Percentiles rank a stretch among this genome's conserved stretches.
Conservation (phyloP, 2,797 vertebrate genomes). For the Acipenser transmontanus region DNA sequence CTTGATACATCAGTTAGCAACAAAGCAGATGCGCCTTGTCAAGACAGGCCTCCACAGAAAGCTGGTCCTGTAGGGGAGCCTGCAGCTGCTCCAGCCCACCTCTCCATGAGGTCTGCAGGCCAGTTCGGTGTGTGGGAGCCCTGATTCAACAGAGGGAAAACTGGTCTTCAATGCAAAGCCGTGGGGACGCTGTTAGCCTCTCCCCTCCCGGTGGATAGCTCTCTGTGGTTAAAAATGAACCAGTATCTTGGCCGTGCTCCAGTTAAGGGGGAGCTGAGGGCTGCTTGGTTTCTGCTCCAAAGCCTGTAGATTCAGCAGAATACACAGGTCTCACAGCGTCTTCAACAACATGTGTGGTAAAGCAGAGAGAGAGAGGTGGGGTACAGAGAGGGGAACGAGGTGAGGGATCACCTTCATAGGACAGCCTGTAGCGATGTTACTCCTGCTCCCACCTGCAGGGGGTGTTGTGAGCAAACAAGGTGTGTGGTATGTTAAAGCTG, state of each 20-base stretch:
- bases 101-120: too few relatives aligned
- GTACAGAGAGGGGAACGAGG: not conserved
- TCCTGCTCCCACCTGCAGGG: not conserved
- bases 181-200: not conserved
- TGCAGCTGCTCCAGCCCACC: too few relatives aligned
- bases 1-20: too few relatives aligned
- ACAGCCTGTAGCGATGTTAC: not conserved
- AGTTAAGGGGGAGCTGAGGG: not conserved
- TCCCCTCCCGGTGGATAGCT: not conserved
- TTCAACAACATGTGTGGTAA: not conserved
- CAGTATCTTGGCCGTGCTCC: not conserved
- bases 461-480: not conserved
- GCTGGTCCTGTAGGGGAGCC: too few relatives aligned
- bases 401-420: conserved; percentile 7
- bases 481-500: not conserved
- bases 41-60: too few relatives aligned
- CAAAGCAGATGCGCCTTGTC: too few relatives aligned
- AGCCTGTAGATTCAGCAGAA: conserved; percentile 1
- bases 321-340: too few relatives aligned
- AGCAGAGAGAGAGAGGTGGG: not conserved
- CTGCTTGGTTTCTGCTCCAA: conserved; percentile 1
- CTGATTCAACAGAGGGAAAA: too few relatives aligned
- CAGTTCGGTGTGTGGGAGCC: too few relatives aligned
- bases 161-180: too few relatives aligned
- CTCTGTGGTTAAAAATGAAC: not conserved